Base-by-base conservation (phyloP, 2,113 vertebrate genomes). In the Bungarus multicinctus region DNA sequence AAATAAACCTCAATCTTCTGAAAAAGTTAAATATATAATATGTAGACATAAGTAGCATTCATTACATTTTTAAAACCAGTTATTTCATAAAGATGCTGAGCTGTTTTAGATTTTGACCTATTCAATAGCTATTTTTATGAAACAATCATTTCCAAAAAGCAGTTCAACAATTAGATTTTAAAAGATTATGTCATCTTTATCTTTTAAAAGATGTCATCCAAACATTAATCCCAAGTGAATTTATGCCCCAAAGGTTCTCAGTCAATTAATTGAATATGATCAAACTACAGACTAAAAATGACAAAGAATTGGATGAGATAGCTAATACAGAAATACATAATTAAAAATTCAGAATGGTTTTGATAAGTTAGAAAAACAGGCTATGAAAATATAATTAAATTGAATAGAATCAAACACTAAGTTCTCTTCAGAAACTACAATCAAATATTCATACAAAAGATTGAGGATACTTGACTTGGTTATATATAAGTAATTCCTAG, bases 31-130 rank as follows among this genome's bases (percentile, higher is more conserved):
- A 14, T n/a, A 14, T n/a, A 53, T 14, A 81, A 8, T 7, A 85
- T 54, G 0, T 2, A 0, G 0, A 88, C 93, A 69, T 3, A 9
- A 12, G 1, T 0, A 0, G 1, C 4, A 25, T 9, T 74, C 0
- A 0, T 43, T 92, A 1, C 0, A 22, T 27, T 47, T 0, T 7
- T 34, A 74, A 25, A 47, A 52, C n/a, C 89, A 47, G 90, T 20
- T 20, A 0, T 86, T 93, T n/a, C 88, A 18, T 27, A 6, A 18
- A 12, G 23, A 69, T 25, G 3, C 0, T 18, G 57, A 11, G 52
- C 69, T 85, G 8, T 5, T 50, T 90, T 81, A 27, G 47, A 34
- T 34, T 7, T 81, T 81, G n/a, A 81, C 34, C 18, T 81, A 81
- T 20, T 81, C 34, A 20, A 74, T 74, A 74, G 14, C n/a, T 34